Base-by-base conservation (phyloP, 2,888 invertebrate genomes). In the Choreutis nemorana region DNA sequence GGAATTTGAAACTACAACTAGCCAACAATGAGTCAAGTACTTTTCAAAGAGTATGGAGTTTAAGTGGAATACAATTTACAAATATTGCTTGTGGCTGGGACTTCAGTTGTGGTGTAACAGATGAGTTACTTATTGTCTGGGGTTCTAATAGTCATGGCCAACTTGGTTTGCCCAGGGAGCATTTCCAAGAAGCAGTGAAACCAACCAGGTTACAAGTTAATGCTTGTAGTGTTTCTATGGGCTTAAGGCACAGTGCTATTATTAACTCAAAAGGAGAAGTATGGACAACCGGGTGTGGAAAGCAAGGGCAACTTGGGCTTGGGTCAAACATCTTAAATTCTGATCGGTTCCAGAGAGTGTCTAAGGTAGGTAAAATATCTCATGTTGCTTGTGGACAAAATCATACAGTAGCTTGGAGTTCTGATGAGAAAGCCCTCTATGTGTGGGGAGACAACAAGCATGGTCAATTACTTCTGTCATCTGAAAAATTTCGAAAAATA, bases 391-490 rank as follows among this genome's bases (percentile, higher is more conserved):
- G 91, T 61, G 94, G 94, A 2, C 91, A 94, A 62, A 87, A 90
- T 50, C 91, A 92, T 55, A 87, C 88, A 4, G 57, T 90, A 20
- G 85, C 83, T 16, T 81, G 79, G 79, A 61, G 61, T 33, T 53
- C 63, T 20, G 60, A 62, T 25, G 66, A 79, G 34, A 86, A 85
- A 44, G 83, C 80, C 31, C 71, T 86, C 34, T 90, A 80, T 73
- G 86, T 79, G 8, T 91, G 91, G 85, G 95, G 95, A 14, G 90
- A 90, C 48, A 94, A 93, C 50, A 91, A 87, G 61, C 87, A 86
- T 60, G 89, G 92, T 0, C 94, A 94, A 52, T 64, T 91, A 28
- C 84, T 89, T 7, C 49, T 85, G 6, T 81, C 82, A 42, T 63
- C 78, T 30, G 64, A 67, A 28, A 77, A 78, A 38, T 78, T 77